Evolutionary conservation across 2,113 vertebrate genomes (phyloP).

Genomic region (Platichthys stellatus): DNA sequence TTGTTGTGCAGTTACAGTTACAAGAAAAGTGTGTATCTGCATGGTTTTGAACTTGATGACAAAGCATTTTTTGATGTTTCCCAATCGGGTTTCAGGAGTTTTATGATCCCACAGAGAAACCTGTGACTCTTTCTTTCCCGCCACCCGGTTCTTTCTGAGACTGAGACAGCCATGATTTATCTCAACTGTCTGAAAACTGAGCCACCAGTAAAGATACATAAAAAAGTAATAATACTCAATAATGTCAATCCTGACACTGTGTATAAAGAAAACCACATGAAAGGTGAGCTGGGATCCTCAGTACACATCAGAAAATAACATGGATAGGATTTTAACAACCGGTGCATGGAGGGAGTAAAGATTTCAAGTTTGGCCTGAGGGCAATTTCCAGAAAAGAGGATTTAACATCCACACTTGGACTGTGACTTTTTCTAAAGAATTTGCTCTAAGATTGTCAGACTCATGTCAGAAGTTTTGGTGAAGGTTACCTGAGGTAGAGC

Average conservation of each 20-base stretch:
- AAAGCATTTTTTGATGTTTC: neutral
- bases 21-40: neutral
- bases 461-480: no score
- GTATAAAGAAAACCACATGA: neutral
- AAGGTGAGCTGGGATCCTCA: neutral
- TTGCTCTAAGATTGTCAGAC: no score
- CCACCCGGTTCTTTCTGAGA: neutral
- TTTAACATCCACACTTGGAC: no score
- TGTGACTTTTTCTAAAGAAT: no score
- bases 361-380: no score
- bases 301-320: neutral
- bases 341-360: no score
- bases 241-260: neutral
- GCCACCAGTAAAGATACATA: neutral
- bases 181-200: neutral
- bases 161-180: neutral
- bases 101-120: conserved; percentile 7
- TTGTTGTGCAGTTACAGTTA: neutral
- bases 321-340: no score
- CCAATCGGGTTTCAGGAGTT: conserved; percentile 6
- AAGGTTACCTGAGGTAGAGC: no score
- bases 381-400: no score
- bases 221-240: neutral
- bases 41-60: no score
- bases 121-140: neutral